A percentile compares a stretch with the other conserved stretches of the same genome.
These are phyloP conservation scores for Brachypalpus laphriformis DNA, from an alignment of 2,888 invertebrate species.

Conservation along the genomic window DNA sequence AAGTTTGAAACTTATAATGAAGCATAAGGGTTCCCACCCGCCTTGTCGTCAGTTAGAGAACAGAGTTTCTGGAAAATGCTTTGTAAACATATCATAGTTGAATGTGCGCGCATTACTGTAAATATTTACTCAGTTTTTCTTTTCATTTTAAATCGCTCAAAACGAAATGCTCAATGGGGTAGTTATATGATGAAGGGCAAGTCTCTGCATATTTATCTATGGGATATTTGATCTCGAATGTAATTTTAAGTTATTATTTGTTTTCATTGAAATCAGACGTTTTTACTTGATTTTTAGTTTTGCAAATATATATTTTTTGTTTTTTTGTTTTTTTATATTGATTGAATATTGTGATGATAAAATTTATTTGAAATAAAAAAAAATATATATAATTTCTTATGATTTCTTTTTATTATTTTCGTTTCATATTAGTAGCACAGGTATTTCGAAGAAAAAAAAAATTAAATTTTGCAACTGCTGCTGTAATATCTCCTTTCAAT, in stretches of 20 bases:
- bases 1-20: constrained; percentile 46
- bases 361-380: constrained; percentile 38
- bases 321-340: constrained; percentile 12
- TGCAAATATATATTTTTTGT: constrained; percentile 1
- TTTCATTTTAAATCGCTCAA: background rate
- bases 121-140: constrained; percentile 24
- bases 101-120: constrained; percentile 1
- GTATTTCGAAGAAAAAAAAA: too few species aligned
- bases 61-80: constrained; percentile 14
- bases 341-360: constrained; percentile 30
- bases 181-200: background rate
- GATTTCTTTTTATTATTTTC: background rate
- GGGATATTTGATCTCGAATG: background rate
- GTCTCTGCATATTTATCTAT: background rate
- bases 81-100: constrained; percentile 55
- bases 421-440: background rate
- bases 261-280: background rate
- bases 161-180: constrained; percentile 26
- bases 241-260: background rate
- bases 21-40: too few species aligned
- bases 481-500: too few species aligned
- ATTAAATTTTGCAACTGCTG: too few species aligned
- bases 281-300: constrained; percentile 15
- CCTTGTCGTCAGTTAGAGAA: background rate
- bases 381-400: constrained; percentile 10